A percentile compares a stretch with the other conserved stretches of the same genome.
Conservation (phyloP, 2,888 invertebrate genomes). For the Panopea generosa region DNA sequence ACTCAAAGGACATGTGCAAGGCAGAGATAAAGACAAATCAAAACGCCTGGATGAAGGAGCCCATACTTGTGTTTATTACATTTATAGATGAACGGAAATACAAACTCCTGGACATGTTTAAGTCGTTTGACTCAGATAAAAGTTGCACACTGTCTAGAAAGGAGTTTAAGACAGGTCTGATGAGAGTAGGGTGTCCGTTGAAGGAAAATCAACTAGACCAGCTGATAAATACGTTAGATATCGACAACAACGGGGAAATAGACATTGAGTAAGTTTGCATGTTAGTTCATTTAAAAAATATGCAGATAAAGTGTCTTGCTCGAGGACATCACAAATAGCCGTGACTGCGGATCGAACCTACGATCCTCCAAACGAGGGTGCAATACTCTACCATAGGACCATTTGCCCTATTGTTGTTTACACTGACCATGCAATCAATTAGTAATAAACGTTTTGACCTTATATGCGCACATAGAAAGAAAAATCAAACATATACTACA, state of each 20-base stretch:
- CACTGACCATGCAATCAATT: no score
- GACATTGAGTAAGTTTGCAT: conserved; percentile 67
- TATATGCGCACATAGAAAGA: no score
- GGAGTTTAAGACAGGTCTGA: conserved; percentile 70
- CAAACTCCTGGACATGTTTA: conserved; percentile 74
- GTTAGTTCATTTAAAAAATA: no score
- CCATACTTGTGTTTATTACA: conserved; percentile 71
- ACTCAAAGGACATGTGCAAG: conserved; percentile 51
- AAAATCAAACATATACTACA: no score
- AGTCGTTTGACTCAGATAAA: conserved; percentile 73
- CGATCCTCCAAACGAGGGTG: not conserved
- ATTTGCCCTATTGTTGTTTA: no score
- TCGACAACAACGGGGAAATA: conserved; percentile 69
- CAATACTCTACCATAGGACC: no score
- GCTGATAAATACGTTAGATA: conserved; percentile 66
- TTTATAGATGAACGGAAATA: conserved; percentile 68
- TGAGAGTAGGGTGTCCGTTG: conserved; percentile 68
- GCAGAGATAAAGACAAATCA: conserved; percentile 44
- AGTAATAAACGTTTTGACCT: no score
- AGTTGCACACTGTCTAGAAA: conserved; percentile 65
- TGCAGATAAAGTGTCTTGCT: no score
- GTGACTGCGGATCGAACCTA: no score
- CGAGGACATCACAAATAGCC: no score
- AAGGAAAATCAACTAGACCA: conserved; percentile 67
- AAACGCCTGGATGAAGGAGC: conserved; percentile 67